Base-by-base conservation (phyloP, 2,113 vertebrate species). In the Cygnus atratus region DNA sequence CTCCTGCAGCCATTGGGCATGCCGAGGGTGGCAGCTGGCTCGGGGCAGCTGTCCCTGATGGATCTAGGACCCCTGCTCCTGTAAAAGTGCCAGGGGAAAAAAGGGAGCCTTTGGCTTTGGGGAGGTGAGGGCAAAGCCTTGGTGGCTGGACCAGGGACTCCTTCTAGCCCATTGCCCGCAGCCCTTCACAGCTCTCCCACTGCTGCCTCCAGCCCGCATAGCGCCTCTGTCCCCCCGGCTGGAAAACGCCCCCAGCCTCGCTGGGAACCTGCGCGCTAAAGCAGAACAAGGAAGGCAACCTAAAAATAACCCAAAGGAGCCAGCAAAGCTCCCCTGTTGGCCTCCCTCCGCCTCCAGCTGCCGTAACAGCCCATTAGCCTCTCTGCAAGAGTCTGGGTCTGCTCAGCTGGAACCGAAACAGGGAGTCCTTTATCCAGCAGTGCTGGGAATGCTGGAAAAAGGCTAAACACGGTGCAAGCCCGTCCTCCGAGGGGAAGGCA, bases 21-120 rank as follows among this genome's bases (percentile, higher is more conserved):
- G 8, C 58, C 10, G 74, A 13, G 61, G 84, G 61, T 26, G 39
- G 43, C 54, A 43, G 83, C 61, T 33, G 68, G 35, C 44, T 33
- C 31, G 2, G 9, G 18, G 0, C 2, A 1, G 41, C 13, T 22
- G 13, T 7, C 58, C 19, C 15, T 1, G 0, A 16, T 5, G 20
- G 4, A 12, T 10, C 3, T 0, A 21, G 55, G 29, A 48, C 13
- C 78, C 21, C 67, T 16, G 48, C 22, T 63, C 48, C 50, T 15
- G 5, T 3, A 5, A 33, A 65, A 59, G 13, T 33, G 18, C 76
- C 75, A 70, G 12, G 58, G 33, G 71, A 10, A 39, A 4, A 24
- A 82, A 85, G 35, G 62, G 39, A 74, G 28, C 39, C 85, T 73
- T 18, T 57, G 54, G 1, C 12, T 28, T 22, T 1, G 41, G 63